phyloP scores from a whole-genome alignment of 2,888 invertebrate species.

The Cacoxenus indagator region DNA sequence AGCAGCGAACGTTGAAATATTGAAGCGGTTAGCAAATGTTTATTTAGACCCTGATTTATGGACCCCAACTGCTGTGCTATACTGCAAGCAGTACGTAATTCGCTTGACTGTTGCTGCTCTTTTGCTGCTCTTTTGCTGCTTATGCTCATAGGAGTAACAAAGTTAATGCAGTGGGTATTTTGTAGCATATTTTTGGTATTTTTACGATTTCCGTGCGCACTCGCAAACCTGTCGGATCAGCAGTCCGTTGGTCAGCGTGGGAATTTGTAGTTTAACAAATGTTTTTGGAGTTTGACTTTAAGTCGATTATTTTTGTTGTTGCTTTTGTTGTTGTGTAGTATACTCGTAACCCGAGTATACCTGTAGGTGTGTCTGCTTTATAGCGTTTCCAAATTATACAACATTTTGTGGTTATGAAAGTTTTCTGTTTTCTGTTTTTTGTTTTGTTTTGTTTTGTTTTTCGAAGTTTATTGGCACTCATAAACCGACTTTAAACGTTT shows the following conservation, averaged over 20 bases:
- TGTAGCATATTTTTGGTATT: slow-evolving; percentile 3
- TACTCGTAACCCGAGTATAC: too few relatives aligned
- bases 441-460: too few relatives aligned
- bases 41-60: slow-evolving; percentile 43
- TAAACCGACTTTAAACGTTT: too few relatives aligned
- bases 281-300: not conserved
- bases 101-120: too few relatives aligned
- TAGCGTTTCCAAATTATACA: too few relatives aligned
- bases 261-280: not conserved
- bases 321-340: too few relatives aligned
- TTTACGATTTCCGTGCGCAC: not conserved
- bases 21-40: slow-evolving; percentile 46
- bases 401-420: too few relatives aligned
- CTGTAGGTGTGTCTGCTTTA: too few relatives aligned
- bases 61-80: slow-evolving; percentile 24
- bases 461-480: too few relatives aligned
- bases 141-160: too few relatives aligned
- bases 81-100: not conserved
- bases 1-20: slow-evolving; percentile 44
- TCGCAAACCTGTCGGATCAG: not conserved
- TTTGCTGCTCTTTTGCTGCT: too few relatives aligned
- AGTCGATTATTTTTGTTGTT: not conserved
- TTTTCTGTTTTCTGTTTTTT: too few relatives aligned
- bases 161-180: not conserved
- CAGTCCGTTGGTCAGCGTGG: not conserved